A percentile compares a stretch with the other conserved stretches of the same genome.
These are phyloP conservation scores for Gopherus flavomarginatus DNA, from an alignment of 2,113 vertebrate species.

Conservation along the genomic window DNA sequence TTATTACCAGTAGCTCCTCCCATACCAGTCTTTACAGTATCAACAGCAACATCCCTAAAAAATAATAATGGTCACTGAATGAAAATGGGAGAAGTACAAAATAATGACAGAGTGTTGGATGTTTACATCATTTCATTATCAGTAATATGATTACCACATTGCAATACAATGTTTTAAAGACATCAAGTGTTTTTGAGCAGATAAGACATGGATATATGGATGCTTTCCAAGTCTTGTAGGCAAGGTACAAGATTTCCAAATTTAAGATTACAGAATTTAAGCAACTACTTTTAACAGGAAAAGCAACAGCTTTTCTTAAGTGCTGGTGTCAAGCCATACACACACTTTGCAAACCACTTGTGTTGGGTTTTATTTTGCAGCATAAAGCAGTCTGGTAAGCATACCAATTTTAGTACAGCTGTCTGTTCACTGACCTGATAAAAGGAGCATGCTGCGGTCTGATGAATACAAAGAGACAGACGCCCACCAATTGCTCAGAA, in stretches of 20 bases:
- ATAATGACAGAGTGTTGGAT: background rate
- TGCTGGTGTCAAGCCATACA: background rate
- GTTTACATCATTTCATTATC: background rate
- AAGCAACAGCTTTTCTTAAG: background rate
- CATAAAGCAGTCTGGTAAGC: background rate
- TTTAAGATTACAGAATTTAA: background rate
- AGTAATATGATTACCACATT: background rate
- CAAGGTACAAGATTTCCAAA: background rate
- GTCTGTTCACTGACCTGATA: conserved; percentile 87
- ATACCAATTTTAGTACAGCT: background rate
- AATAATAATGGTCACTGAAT: background rate
- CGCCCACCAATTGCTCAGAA: conserved; percentile 97
- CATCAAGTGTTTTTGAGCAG: background rate
- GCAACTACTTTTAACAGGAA: background rate
- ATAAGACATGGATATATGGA: background rate
- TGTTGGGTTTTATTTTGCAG: background rate
- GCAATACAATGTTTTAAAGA: background rate
- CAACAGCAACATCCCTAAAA: conserved; percentile 94
- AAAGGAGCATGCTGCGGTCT: conserved; percentile 96
- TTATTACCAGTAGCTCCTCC: conserved; percentile 99
- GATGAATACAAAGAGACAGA: conserved; percentile 97
- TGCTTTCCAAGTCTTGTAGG: background rate
- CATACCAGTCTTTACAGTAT: conserved; percentile 99
- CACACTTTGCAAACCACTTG: rapidly evolving
- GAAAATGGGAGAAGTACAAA: background rate